Conservation (phyloP, 2,888 invertebrate genomes). For the Clepsis dumicolana region DNA sequence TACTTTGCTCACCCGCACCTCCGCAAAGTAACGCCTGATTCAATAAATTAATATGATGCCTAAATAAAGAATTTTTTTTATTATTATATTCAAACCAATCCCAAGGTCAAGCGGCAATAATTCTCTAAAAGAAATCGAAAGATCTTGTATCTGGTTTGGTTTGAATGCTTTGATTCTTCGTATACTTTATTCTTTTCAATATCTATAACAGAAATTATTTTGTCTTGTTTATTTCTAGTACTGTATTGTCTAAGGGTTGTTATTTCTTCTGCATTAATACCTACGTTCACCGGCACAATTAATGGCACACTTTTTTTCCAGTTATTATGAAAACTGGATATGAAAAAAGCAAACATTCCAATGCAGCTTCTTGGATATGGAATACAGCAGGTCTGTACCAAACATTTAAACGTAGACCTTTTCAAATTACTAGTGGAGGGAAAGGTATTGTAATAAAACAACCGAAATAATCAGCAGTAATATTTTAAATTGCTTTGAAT, state of each 20-base stretch:
- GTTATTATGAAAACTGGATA: too few species aligned
- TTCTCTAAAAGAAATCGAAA: conserved; percentile 10
- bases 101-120: conserved; percentile 16
- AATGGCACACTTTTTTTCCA: too few species aligned
- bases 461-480: conserved; percentile 82
- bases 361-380: too few species aligned
- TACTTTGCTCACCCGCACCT: too few species aligned
- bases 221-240: neutral
- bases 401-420: too few species aligned
- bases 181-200: neutral
- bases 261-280: neutral
- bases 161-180: neutral
- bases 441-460: conserved; percentile 62
- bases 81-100: conserved; percentile 34
- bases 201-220: neutral
- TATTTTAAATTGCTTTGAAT: conserved; percentile 86
- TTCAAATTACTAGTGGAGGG: too few species aligned
- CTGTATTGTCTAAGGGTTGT: neutral
- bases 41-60: too few species aligned
- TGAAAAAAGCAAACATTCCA: too few species aligned
- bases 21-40: too few species aligned
- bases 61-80: too few species aligned
- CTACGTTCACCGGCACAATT: too few species aligned
- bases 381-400: too few species aligned
- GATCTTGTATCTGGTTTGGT: conserved; percentile 5